Percentiles rank a stretch among this genome's conserved stretches.
phyloP scores from a whole-genome alignment of 1,140 invertebrate species.

The Helicorthomorpha holstii region DNA sequence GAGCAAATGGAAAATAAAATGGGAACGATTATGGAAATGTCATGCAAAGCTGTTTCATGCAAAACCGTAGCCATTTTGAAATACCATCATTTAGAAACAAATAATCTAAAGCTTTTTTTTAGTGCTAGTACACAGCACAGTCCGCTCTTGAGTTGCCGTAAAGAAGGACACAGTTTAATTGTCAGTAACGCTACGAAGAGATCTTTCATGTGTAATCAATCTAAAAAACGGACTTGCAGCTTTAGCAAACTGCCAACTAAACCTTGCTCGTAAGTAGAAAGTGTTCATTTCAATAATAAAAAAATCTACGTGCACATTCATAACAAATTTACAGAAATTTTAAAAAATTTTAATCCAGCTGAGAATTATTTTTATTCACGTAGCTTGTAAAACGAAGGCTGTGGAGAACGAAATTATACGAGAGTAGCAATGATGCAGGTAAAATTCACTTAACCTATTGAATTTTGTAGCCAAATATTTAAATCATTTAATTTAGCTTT shows the following conservation, averaged over 20 bases:
- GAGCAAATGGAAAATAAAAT: constrained; percentile 87
- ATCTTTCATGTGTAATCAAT: constrained; percentile 79
- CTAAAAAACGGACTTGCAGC: constrained; percentile 58
- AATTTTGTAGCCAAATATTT: neutral
- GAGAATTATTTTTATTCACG: neutral
- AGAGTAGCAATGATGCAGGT: constrained; percentile 17
- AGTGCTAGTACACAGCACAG: constrained; percentile 76
- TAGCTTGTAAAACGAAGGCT: neutral
- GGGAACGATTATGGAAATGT: constrained; percentile 60
- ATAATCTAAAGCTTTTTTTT: constrained; percentile 15
- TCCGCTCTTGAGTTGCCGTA: constrained; percentile 70
- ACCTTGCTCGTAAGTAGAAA: constrained; percentile 36
- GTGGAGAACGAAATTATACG: constrained; percentile 12
- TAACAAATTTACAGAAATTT: too few relatives aligned
- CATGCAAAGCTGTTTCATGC: constrained; percentile 74
- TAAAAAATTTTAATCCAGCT: too few relatives aligned
- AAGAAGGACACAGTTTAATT: constrained; percentile 55
- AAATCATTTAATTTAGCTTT: constrained; percentile 8
- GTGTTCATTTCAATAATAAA: neutral
- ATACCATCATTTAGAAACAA: constrained; percentile 2
- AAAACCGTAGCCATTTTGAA: constrained; percentile 29
- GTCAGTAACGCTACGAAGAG: constrained; percentile 57
- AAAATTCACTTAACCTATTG: too few relatives aligned
- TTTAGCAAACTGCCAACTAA: constrained; percentile 56
- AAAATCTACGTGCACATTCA: too few relatives aligned